phyloP scores from a whole-genome alignment of 2,888 invertebrate genomes.

The Rhingia campestris region DNA sequence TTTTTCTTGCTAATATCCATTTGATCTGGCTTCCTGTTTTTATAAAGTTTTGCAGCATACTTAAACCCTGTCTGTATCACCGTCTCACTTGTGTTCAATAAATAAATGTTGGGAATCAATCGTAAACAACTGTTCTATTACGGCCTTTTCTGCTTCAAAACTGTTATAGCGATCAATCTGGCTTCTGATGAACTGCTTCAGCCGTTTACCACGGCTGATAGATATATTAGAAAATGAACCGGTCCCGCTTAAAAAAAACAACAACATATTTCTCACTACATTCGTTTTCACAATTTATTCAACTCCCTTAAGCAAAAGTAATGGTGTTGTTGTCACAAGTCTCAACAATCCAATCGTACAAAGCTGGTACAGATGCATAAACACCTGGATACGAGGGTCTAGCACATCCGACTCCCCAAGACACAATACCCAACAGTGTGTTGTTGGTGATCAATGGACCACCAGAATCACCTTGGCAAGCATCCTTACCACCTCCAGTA shows the following conservation, averaged over 20 bases:
- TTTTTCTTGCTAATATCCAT: too few relatives aligned
- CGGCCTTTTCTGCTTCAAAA: too few relatives aligned
- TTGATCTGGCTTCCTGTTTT: too few relatives aligned
- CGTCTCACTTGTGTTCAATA: too few relatives aligned
- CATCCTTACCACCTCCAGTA: slow-evolving; percentile 78
- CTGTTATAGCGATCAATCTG: too few relatives aligned
- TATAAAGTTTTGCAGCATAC: too few relatives aligned
- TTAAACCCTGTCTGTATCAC: too few relatives aligned
- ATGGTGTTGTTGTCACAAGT: slow-evolving; percentile 26
- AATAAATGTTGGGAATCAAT: too few relatives aligned
- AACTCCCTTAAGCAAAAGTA: slow-evolving; percentile 19
- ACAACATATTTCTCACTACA: slow-evolving; percentile 2
- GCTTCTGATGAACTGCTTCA: too few relatives aligned
- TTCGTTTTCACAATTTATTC: neutral
- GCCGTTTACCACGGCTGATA: too few relatives aligned
- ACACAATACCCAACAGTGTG: slow-evolving; percentile 78
- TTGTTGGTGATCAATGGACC: slow-evolving; percentile 78
- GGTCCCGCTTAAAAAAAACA: neutral
- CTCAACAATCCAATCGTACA: slow-evolving; percentile 76
- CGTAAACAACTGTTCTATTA: too few relatives aligned
- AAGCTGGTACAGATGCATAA: slow-evolving; percentile 77
- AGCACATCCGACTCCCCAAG: slow-evolving; percentile 80
- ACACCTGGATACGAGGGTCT: slow-evolving; percentile 77
- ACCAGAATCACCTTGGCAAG: slow-evolving; percentile 81
- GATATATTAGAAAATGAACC: too few relatives aligned